Evolutionary conservation across 2,888 invertebrate species (phyloP).

Genomic region (Tenthredo distinguenda): DNA sequence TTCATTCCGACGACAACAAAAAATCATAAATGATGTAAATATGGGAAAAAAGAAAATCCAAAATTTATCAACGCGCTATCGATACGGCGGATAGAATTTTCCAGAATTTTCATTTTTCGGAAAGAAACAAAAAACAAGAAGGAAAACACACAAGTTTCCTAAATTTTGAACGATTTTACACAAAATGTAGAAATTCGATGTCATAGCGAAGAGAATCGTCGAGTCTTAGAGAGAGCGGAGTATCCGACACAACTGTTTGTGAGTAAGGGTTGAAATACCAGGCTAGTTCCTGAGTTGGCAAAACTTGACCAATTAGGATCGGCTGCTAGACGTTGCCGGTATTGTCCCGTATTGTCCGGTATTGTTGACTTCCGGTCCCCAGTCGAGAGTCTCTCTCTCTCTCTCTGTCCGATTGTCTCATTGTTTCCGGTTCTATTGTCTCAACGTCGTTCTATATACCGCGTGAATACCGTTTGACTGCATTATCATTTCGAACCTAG

Average conservation of each 20-base stretch:
- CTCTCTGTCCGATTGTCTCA: constrained; percentile 77
- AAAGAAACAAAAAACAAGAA: neutral
- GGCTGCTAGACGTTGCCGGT: constrained; percentile 69
- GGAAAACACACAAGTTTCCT: no score
- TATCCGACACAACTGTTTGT: neutral
- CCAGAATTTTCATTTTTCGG: neutral
- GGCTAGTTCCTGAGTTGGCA: constrained; percentile 54
- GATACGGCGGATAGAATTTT: neutral
- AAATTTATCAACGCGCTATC: neutral
- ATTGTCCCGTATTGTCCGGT: constrained; percentile 75
- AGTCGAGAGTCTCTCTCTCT: constrained; percentile 71
- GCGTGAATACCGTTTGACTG: constrained; percentile 4
- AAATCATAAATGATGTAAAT: neutral
- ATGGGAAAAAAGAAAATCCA: neutral
- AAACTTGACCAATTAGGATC: constrained; percentile 73
- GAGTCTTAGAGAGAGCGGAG: no score
- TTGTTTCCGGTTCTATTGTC: constrained; percentile 63
- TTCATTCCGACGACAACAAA: neutral
- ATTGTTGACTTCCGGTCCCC: constrained; percentile 74
- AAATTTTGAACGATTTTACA: no score
- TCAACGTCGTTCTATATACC: constrained; percentile 6
- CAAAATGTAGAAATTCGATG: no score
- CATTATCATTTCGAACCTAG: constrained; percentile 4
- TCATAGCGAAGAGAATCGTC: no score
- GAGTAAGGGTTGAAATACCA: constrained; percentile 24